Percentiles rank a stretch among this genome's conserved stretches.
Conservation (phyloP, 2,888 invertebrate species). For the Chrysina gloriosa region DNA sequence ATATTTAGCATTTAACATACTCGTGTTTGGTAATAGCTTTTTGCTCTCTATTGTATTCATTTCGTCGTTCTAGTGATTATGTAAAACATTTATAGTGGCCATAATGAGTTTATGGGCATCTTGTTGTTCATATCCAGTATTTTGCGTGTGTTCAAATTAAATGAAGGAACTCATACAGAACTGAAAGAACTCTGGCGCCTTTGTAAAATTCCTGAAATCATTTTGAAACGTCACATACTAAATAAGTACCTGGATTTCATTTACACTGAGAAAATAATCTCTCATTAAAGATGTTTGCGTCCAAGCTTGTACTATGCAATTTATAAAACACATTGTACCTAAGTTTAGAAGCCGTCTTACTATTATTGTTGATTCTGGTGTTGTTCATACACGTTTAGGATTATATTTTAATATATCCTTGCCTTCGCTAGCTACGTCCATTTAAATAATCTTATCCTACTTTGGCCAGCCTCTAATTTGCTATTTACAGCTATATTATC, state of each 20-base stretch:
- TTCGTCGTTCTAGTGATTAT: too few species aligned
- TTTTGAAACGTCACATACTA: constrained; percentile 95
- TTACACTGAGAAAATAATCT: constrained; percentile 93
- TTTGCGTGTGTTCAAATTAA: too few species aligned
- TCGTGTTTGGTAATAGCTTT: too few species aligned
- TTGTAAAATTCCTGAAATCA: constrained; percentile 93
- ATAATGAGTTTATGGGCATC: too few species aligned
- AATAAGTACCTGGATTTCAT: constrained; percentile 77
- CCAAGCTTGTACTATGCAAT: constrained; percentile 94
- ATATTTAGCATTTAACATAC: too few species aligned
- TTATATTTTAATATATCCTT: constrained; percentile 80
- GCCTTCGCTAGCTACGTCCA: constrained; percentile 81
- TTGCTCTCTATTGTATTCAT: too few species aligned
- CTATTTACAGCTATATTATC: constrained; percentile 60
- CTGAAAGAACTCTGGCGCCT: too few species aligned
- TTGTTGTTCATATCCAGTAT: too few species aligned
- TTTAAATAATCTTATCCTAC: constrained; percentile 63
- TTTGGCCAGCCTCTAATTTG: constrained; percentile 58
- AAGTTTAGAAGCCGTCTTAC: constrained; percentile 94
- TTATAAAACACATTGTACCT: constrained; percentile 99
- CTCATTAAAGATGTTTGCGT: constrained; percentile 94
- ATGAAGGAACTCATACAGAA: too few species aligned
- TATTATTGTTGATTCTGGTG: constrained; percentile 87
- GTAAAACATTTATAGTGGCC: too few species aligned
- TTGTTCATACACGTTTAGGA: constrained; percentile 81